phyloP scores from a whole-genome alignment of 2,113 vertebrate genomes.

The Heterotis niloticus region DNA sequence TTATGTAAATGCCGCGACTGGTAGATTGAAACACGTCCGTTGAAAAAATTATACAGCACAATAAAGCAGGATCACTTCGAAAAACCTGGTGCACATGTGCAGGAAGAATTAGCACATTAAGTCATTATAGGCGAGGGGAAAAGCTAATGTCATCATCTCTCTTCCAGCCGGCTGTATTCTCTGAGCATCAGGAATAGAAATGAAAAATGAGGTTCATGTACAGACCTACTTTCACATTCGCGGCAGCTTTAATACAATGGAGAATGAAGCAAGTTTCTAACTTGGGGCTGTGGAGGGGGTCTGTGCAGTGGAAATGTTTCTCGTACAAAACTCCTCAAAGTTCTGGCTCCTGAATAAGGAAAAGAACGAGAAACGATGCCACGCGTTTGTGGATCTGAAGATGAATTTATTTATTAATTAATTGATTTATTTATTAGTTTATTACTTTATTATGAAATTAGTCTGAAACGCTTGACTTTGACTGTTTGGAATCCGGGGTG shows the following conservation, averaged over 20 bases:
- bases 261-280: slow-evolving; percentile 1
- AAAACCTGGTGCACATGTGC: not conserved
- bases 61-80: slow-evolving; percentile 20
- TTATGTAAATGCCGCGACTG: not conserved
- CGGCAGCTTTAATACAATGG: slow-evolving; percentile 4
- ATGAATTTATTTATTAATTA: slow-evolving; percentile 15
- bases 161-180: slow-evolving; percentile 18
- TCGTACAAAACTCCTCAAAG: not conserved
- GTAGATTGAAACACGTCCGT: not conserved
- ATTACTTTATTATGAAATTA: not conserved
- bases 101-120: slow-evolving; percentile 17
- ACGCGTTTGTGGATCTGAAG: not conserved
- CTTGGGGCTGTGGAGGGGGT: not conserved
- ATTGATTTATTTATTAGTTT: slow-evolving; percentile 25
- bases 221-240: slow-evolving; percentile 15
- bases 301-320: too few species aligned
- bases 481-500: slow-evolving; percentile 31
- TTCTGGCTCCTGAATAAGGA: not conserved
- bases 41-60: not conserved
- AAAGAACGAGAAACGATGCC: not conserved
- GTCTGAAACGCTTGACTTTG: slow-evolving; percentile 8
- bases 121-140: slow-evolving; percentile 13
- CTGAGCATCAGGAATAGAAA: slow-evolving; percentile 21
- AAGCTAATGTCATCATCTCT: slow-evolving; percentile 11
- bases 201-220: slow-evolving; percentile 7